Evolutionary conservation across 2,113 vertebrate species (phyloP), one percentile per base, ranked within the genome.

Genomic region (Clarias batrachus): DNA sequence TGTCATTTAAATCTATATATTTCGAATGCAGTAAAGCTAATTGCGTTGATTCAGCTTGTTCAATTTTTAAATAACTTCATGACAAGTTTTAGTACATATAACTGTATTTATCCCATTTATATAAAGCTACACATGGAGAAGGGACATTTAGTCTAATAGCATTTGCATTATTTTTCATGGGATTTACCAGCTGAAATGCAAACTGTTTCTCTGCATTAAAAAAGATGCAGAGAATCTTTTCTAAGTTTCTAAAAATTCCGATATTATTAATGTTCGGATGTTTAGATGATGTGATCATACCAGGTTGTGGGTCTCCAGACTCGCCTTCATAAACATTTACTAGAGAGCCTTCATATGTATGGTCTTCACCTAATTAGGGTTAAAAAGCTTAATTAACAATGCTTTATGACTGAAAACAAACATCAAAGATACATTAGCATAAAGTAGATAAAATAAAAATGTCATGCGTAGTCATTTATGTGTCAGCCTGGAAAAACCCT

Each of bases 321-420:
- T 63, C 86, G 56, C 90, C 89, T 86, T 87, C 90, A 84, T 92
- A 91, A 86, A 33, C 88, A 79, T 93, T 90, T 16, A 93, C 88
- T 37, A 92, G 13, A 0, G 94, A 94, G 52, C 91, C 93, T 87
- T 94, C 94, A 60, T 91, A 93, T 37, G 89, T 87, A 78, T 90
- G 92, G 0, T 94, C 93, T 77, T 94, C 94, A 91, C 94, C 95
- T 96, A 87, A 27, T 82, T 60, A 85, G 48, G 48, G 48, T 48
- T 48, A 48, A 48, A 48, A 48, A 7, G 48, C 48, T 48, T 48
- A 1, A 62, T 77, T 30, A 83, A 70, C 79, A 33, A 16, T 27
- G 56, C 30, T 60, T 21, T 48, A 57, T 27, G 17, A 81, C 9
- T 52, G 48, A 52, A 81, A 63, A 33, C 6, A 41, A 68, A 52